Percentiles rank a stretch among this genome's conserved stretches.
phyloP scores from a whole-genome alignment of 2,797 vertebrate genomes.

The Neopelma chrysocephalum region DNA sequence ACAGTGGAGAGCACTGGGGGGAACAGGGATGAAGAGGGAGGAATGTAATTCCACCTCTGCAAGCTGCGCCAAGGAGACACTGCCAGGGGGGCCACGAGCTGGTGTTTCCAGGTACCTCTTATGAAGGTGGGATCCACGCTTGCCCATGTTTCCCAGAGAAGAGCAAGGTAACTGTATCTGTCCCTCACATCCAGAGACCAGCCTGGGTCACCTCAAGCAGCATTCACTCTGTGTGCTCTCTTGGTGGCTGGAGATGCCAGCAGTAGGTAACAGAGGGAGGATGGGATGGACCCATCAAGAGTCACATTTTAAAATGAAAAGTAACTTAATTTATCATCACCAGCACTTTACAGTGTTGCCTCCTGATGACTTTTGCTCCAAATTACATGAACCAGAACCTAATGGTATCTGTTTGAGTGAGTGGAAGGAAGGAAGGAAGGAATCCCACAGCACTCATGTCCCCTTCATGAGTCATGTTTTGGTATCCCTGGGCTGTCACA shows the following conservation, averaged over 20 bases:
- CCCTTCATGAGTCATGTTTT: not conserved
- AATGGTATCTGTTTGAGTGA: not conserved
- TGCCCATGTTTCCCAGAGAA: not conserved
- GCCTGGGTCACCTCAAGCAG: not conserved
- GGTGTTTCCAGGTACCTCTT: not conserved
- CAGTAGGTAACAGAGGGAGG: not conserved
- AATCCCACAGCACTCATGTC: not conserved
- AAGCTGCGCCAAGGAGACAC: not conserved
- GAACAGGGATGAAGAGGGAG: not conserved
- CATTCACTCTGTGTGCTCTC: rapidly evolving
- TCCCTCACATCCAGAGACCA: not conserved
- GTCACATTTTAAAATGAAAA: not conserved
- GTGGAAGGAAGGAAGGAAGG: not conserved
- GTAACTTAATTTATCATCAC: not conserved
- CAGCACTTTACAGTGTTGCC: not conserved
- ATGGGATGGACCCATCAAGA: not conserved
- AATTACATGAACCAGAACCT: not conserved
- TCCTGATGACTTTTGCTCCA: not conserved
- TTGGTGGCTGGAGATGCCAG: not conserved
- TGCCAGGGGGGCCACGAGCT: not conserved
- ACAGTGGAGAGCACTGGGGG: not conserved
- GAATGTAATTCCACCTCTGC: not conserved
- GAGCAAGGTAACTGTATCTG: not conserved
- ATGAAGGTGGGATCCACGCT: rapidly evolving
- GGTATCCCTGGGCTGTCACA: not conserved